Base-by-base conservation (phyloP, 2,113 vertebrate genomes). In the Lepidothrix coronata region DNA sequence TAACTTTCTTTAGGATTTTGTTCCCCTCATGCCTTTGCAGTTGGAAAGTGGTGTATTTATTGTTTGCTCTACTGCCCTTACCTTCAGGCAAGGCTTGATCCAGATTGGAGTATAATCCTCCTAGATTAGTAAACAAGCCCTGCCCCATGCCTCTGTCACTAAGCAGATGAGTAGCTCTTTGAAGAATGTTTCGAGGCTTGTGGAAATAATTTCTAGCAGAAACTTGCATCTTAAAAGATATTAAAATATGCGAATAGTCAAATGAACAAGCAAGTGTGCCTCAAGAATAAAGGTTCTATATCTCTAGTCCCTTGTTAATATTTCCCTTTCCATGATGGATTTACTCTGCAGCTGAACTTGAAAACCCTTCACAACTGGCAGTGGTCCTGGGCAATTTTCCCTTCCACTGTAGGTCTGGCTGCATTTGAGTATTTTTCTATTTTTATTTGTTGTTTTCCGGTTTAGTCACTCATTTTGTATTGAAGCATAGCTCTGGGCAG, bases 121-220 rank as follows among this genome's bases (percentile, higher is more conserved):
- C 31, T 67, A 46, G 62, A 72, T 95, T 91, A 86, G 84, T 94
- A 89, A 95, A 93, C 62, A 91, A 85, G 78, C 68, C 83, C 73
- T 94, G 74, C 83, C 88, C 86, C n/a, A 28, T 77, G 68, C 81
- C 39, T 85, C 20, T 93, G 89, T 93, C 74, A 54, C 59, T 85
- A 81, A 76, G 77, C 35, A 79, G 85, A 93, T 93, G 85, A 95
- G 25, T 66, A 93, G 62, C 33, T 89, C 85, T 92, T 62, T 66
- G 55, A 92, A 72, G 82, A 89, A 82, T 74, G 52, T 63, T 93
- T 85, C 57, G 49, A 95, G 74, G 66, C 43, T 85, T 82, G 80
- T 6, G n/a, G 93, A 85, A 94, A 85, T 63, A 48, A 57, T 61
- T 76, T 83, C 12, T 63, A 68, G 70, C 62, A 76, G 75, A 91